Evolutionary conservation across 2,113 vertebrate genomes (phyloP), one percentile per base, ranked within the genome.

Genomic region (Ondatra zibethicus): DNA sequence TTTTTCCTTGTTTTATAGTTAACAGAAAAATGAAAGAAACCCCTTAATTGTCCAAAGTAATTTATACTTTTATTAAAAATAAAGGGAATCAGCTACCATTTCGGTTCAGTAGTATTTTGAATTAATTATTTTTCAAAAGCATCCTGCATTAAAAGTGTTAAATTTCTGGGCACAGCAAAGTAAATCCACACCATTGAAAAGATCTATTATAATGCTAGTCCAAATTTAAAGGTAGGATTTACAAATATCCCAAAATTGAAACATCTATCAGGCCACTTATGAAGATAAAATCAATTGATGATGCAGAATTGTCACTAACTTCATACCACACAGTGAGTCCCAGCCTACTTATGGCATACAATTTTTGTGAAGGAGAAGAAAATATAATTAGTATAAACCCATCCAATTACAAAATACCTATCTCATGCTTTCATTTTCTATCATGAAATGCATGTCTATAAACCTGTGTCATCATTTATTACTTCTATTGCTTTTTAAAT

Each of bases 181-280:
- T 93, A 81, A 88, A n/a, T 85, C 75, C 27, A 82, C 84, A 72
- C 8, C 61, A n/a, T 80, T 84, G 77, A 7, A 82, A 89, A 95
- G 65, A 9, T 77, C 39, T 68, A 16, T 89, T 89, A n/a, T 94
- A 93, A 89, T 52, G 8, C 19, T n/a, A 66, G 89, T 17, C 0
- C 33, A 97, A 84, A 92, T 90, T 89, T 89, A 97, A 92, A 95
- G 25, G 14, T 39, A 92, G 16, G 21, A 66, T 45, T 76, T 95
- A 19, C 33, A 93, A 86, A 92, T 81, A 95, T 47, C 5, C 25
- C 27, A 45, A 77, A 68, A 25, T 84, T 14, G 13, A 93, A 93
- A 88, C 31, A 91, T 84, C 42, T 75, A 13, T 92, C 92, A 90
- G 58, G 2, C 7, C 61, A 66, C 29, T 77, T 66, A 9, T 61